Percentiles rank a stretch among this genome's conserved stretches.
Conservation (phyloP, 2,113 vertebrate species). For the Dicrurus megarhynchus region DNA sequence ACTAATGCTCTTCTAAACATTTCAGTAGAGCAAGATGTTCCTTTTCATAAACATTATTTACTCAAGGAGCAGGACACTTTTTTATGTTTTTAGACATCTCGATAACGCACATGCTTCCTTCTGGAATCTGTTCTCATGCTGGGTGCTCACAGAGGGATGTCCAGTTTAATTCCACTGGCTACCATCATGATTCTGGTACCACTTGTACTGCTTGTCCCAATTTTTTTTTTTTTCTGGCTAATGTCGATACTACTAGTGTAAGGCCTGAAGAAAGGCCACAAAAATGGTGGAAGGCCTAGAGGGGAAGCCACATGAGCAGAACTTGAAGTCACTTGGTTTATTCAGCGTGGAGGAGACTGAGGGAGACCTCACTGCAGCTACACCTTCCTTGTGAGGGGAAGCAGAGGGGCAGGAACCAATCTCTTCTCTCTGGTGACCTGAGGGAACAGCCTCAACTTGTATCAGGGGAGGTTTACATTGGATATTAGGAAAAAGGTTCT, state of each 20-base stretch:
- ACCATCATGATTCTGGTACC: neutral
- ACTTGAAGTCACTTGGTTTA: neutral
- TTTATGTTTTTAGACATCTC: neutral
- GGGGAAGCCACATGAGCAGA: neutral
- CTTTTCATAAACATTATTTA: neutral
- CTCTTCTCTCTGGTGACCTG: neutral
- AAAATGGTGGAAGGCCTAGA: neutral
- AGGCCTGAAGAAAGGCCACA: neutral
- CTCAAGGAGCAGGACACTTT: neutral
- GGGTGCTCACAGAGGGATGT: neutral
- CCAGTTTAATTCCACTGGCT: neutral
- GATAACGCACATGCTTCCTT: neutral
- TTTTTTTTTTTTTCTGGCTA: neutral
- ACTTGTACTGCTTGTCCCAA: neutral
- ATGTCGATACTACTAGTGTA: neutral
- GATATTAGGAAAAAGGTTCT: neutral
- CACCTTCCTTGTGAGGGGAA: neutral
- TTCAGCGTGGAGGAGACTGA: neutral
- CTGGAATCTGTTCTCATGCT: neutral
- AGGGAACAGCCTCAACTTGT: neutral
- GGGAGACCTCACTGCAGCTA: neutral
- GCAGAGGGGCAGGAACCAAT: neutral
- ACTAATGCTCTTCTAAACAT: neutral
- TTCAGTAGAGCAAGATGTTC: neutral
- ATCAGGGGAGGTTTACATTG: neutral